Base-by-base conservation (phyloP, 2,113 vertebrate genomes). In the Stegastes partitus region DNA sequence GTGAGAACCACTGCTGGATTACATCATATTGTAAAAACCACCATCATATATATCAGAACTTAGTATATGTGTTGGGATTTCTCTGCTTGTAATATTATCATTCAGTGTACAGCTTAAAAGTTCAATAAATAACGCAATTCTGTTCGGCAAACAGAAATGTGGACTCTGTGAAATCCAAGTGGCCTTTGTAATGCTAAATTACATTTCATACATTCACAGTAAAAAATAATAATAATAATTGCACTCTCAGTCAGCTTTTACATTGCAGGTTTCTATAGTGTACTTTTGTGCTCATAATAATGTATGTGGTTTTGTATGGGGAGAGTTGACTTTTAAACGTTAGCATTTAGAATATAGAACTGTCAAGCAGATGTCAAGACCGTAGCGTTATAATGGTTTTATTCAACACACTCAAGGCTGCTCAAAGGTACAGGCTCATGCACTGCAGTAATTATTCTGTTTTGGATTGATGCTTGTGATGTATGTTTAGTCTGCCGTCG, bases 401-500 rank as follows among this genome's bases (percentile, higher is more conserved):
- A 59, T 69, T 79, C 18, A 23, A 37, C 26, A 15, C 7, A 62
- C 15, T 39, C 2, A 25, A 14, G 23, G 10, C 21, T 23, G 1
- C 19, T 0, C 49, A 55, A 58, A 66, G 22, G 26, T 59, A 11
- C 37, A 57, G 26, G 28, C 49, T 62, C 22, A 19, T n/a, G 16
- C 37, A 19, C 55, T 37, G 45, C 57, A 69, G 26, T 72, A 66
- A 69, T 62, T 63, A 0, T 53, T 64, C 21, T n/a, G 53, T 65
- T 85, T 61, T 62, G 53, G 55, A 63, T 55, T 65, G 56, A 70
- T 51, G 15, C 47, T 34, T 58, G 45, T 77, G 57, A 56, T 68
- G 34, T 45, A 25, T 54, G 71, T 85, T 79, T 73, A 74, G 26
- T 39, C 67, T 72, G 55, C 67, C 54, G 64, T 63, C 63, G 9